These are phyloP conservation scores for Steinernema scapterisci DNA, from an alignment of 2,888 invertebrate genomes.

Conservation along the genomic window DNA sequence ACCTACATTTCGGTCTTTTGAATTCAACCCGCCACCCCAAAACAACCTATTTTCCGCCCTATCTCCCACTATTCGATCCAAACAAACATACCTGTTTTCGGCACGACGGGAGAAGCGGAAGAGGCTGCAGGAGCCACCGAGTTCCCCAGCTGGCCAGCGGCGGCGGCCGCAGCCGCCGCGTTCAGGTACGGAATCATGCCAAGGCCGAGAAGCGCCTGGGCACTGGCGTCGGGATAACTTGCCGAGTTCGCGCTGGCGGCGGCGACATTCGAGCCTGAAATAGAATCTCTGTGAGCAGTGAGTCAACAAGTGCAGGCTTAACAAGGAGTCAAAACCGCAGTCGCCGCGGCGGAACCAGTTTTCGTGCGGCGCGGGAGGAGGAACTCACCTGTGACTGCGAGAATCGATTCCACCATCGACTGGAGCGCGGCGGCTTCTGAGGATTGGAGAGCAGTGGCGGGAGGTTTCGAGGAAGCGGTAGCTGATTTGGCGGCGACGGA, in stretches of 20 bases:
- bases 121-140: not conserved
- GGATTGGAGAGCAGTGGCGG: too few species aligned
- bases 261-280: slow-evolving; percentile 19
- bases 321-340: not conserved
- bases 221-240: not conserved
- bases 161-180: slow-evolving; percentile 17
- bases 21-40: too few species aligned
- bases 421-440: slow-evolving; percentile 11
- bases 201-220: slow-evolving; percentile 17
- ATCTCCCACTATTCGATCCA: too few species aligned
- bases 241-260: not conserved
- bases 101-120: not conserved
- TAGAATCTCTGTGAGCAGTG: not conserved
- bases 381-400: slow-evolving; percentile 14
- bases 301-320: slow-evolving; percentile 3
- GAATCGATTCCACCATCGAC: slow-evolving; percentile 27
- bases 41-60: too few species aligned
- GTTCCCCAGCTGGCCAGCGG: not conserved
- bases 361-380: too few species aligned
- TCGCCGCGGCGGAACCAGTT: slow-evolving; percentile 1
- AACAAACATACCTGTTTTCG: not conserved
- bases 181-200: slow-evolving; percentile 15
- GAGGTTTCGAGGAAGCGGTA: too few species aligned
- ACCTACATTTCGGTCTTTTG: too few species aligned
- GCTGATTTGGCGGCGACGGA: not conserved